phyloP scores from a whole-genome alignment of 2,797 vertebrate species.

The Enteromius treurensis region DNA sequence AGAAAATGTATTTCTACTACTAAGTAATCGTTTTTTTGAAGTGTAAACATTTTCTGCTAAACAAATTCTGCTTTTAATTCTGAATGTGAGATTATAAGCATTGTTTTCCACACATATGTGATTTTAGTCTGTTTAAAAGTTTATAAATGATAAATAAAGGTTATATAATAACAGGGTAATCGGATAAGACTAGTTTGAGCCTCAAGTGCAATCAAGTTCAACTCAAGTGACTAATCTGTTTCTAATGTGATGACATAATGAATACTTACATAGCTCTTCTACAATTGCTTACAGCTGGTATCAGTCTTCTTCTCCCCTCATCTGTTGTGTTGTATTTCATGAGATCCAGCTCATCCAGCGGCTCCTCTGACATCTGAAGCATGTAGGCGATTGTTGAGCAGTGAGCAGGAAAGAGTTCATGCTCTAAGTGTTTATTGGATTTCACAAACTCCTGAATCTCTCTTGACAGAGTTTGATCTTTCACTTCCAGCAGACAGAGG shows the following conservation, averaged over 20 bases:
- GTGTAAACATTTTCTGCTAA: background rate
- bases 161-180: too few relatives aligned
- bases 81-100: background rate
- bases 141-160: background rate
- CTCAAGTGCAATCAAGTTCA: background rate
- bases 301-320: background rate
- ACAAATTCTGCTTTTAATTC: background rate
- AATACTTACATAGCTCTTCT: constrained; percentile 9
- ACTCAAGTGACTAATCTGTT: background rate
- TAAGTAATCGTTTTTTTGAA: background rate
- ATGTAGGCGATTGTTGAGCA: background rate
- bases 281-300: background rate
- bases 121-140: too few relatives aligned
- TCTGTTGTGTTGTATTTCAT: background rate
- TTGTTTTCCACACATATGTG: background rate
- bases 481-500: background rate
- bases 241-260: background rate
- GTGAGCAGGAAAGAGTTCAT: too few relatives aligned
- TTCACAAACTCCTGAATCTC: background rate
- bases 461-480: constrained; percentile 1
- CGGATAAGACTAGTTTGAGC: background rate
- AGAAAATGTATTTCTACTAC: background rate
- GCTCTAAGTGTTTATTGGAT: background rate
- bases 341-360: background rate
- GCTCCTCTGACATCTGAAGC: background rate